These are phyloP conservation scores for Cryptoblepharus egeriae DNA, from an alignment of 2,797 vertebrate genomes.

Conservation along the genomic window DNA sequence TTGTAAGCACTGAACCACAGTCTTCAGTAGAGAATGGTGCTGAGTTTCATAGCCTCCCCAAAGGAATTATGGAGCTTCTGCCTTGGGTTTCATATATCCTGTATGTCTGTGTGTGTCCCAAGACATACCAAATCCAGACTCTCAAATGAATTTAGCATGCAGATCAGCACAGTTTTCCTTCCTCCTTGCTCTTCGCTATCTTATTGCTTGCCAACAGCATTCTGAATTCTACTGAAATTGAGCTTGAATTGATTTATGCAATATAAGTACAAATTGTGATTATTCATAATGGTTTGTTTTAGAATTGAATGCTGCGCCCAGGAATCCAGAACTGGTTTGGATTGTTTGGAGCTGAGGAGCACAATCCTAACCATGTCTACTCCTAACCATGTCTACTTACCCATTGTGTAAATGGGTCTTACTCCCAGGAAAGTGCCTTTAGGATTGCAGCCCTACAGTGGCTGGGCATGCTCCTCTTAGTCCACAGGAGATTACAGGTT, in stretches of 20 bases:
- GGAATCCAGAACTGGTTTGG: not conserved
- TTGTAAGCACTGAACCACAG: constrained; percentile 57
- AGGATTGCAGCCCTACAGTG: too few species aligned
- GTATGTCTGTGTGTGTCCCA: constrained; percentile 18
- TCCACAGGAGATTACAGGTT: not conserved
- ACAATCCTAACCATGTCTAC: too few species aligned
- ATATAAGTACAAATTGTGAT: constrained; percentile 13
- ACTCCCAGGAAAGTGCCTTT: too few species aligned
- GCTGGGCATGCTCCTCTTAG: not conserved
- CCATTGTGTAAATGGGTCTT: too few species aligned
- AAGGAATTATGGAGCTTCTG: constrained; percentile 54
- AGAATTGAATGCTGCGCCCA: not conserved
- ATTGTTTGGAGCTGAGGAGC: too few species aligned
- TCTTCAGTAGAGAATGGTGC: constrained; percentile 56
- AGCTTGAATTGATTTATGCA: constrained; percentile 22
- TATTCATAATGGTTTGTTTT: constrained; percentile 18
- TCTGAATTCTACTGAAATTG: constrained; percentile 17
- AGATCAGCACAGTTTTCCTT: constrained; percentile 6
- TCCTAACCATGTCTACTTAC: too few species aligned
- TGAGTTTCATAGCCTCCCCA: constrained; percentile 17
- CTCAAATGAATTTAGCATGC: constrained; percentile 18
- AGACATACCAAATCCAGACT: constrained; percentile 13
- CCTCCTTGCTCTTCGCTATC: not conserved
- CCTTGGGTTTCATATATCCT: constrained; percentile 37
- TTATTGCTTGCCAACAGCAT: constrained; percentile 3